Base-by-base conservation (phyloP, 2,888 invertebrate genomes). In the Oligia latruncula region DNA sequence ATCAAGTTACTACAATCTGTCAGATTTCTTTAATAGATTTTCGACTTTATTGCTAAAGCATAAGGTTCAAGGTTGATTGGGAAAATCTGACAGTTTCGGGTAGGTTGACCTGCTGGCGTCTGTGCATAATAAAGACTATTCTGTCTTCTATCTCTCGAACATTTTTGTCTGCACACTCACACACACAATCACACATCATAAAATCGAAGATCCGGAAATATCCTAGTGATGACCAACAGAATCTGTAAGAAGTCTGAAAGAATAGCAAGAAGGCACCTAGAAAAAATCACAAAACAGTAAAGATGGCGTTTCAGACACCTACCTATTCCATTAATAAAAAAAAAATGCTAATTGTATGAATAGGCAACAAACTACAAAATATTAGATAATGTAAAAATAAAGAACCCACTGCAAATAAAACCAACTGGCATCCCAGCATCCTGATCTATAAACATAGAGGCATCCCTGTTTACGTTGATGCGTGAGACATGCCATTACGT, bases 401-500 rank as follows among this genome's bases (percentile, higher is more conserved):
- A 81, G 79, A 83, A 86, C 86, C 86, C 70, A 4, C 9, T 15
- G 0, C 17, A 52, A 71, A 68, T 55, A 77, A 62, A 52, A 15
- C 43, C 15, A 23, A 15, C 4, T 23, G 4, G 35, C 13, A 65
- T 29, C 52, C 15, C 88, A 88, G 86, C 80, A 70, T 82, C 87
- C 70, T 87, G 71, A 87, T 88, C 88, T 86, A 84, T 77, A 89
- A 84, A 87, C 84, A 87, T 85, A 72, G 82, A 77, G 52, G 77
- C 77, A 77, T 79, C 80, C 87, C 83, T 78, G 65, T 77, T 68
- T 60, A 80, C 74, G 68, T 40, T 73, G 84, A 85, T 87, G 88
- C 88, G 88, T 88, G 88, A 79, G 80, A 84, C 81, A 82, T 75
- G 77, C 81, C 80, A 89, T 88, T 88, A 88, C 89, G 73, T 58